Evolutionary conservation across 2,113 vertebrate genomes (phyloP).

Genomic region (Cyanoliseus patagonus): DNA sequence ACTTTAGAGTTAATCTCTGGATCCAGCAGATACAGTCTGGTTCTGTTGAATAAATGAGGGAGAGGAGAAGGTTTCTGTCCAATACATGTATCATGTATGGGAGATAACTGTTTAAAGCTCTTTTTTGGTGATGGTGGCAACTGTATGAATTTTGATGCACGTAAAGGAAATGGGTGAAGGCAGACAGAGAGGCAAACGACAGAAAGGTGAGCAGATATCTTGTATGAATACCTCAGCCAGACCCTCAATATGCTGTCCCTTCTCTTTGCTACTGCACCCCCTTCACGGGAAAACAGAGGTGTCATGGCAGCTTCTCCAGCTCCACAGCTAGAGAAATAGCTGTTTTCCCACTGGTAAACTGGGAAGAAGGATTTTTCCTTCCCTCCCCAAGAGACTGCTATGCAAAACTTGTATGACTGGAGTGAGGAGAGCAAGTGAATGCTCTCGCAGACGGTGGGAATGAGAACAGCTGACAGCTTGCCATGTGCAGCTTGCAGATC

Average conservation of each 20-base stretch:
- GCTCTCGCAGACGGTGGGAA: not conserved
- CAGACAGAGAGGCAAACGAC: not conserved
- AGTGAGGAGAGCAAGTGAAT: constrained; percentile 31
- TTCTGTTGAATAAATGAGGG: not conserved
- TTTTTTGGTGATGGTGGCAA: not conserved
- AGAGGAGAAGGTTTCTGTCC: not conserved
- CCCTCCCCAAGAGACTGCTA: not conserved
- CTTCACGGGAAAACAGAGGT: not conserved
- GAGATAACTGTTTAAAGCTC: not conserved
- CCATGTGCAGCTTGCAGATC: not conserved
- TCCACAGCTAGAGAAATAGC: not conserved
- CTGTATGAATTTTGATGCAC: not conserved
- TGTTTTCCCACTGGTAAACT: not conserved
- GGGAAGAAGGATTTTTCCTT: not conserved
- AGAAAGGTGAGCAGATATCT: not conserved
- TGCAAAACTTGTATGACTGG: constrained; percentile 10
- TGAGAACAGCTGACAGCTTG: constrained; percentile 33
- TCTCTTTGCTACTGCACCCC: not conserved
- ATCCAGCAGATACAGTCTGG: not conserved
- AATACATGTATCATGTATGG: fast-evolving
- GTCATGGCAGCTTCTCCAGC: not conserved
- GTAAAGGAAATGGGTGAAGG: not conserved
- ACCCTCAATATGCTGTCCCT: not conserved
- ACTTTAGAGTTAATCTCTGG: not conserved
- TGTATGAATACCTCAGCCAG: not conserved